A percentile compares a stretch with the other conserved stretches of the same genome.
Evolutionary conservation across 2,113 vertebrate species (phyloP).

Genomic region (Neolamprologus brichardi): DNA sequence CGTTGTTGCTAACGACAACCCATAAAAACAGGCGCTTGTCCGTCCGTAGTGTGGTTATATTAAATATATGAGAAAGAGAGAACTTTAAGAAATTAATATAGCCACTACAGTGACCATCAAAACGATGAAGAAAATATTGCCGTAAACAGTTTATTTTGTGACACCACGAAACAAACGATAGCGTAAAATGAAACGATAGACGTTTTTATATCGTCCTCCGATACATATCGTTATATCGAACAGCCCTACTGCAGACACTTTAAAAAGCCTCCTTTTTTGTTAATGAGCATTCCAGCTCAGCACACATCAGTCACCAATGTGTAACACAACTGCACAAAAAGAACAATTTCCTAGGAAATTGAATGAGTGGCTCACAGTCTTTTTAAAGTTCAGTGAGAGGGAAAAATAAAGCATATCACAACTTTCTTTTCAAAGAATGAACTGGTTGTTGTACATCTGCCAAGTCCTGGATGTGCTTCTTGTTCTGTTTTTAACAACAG

Average conservation of each 20-base stretch:
- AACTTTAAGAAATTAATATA: background rate
- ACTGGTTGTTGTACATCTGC: constrained; percentile 36
- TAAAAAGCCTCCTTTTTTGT: background rate
- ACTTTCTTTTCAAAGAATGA: constrained; percentile 32
- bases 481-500: constrained; percentile 48
- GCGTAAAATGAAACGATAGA: background rate
- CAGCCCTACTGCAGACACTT: background rate
- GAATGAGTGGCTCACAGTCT: background rate
- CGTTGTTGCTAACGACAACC: background rate
- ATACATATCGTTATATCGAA: background rate
- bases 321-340: background rate
- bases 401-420: background rate
- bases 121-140: background rate
- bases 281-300: constrained; percentile 28
- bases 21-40: background rate
- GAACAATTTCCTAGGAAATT: constrained; percentile 20
- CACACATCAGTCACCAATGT: constrained; percentile 20
- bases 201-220: background rate
- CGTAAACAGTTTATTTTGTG: background rate
- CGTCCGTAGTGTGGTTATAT: rapidly evolving
- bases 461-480: constrained; percentile 28
- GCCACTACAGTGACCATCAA: background rate
- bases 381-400: constrained; percentile 25
- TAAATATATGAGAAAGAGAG: background rate
- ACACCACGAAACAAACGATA: background rate